Base-by-base conservation (phyloP, 2,113 vertebrate species). In the Cettia cetti region DNA sequence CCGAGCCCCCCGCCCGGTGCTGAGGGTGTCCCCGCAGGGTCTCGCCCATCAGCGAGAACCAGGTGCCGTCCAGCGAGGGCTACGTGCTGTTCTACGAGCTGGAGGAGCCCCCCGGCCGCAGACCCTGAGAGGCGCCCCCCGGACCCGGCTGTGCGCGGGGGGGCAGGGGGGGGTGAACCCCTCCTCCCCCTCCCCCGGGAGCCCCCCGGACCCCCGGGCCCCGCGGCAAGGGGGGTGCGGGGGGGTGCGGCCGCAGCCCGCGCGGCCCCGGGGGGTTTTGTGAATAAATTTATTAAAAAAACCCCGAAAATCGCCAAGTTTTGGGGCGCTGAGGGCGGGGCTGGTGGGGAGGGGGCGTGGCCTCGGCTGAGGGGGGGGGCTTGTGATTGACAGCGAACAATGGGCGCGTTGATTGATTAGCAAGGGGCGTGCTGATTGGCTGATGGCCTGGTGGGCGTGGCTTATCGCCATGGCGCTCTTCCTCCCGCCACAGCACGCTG, bases 331-430 rank as follows among this genome's bases (percentile, higher is more conserved):
- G 30, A 24, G 53, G 33, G 23, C 52, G 52, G 52, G 27, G 50
- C 15, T 28, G 27, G 50, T 10, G 27, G 27, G 27, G 26, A 53
- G 28, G 31, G 23, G 8, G 31, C n/a, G 35, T 6, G 59, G 59
- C 14, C 5, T 35, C 7, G 18, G 4, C 6, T 26, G 10, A 9
- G 21, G 30, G 20, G 44, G 26, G 35, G 23, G 4, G 5, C 0
- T 10, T 47, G 33, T 14, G 24, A 49, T 28, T 68, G 65, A 68
- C 60, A 61, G 60, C 4, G 2, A 1, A 0, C 7, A 8, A 19
- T 31, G 30, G 53, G 52, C 30, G 8, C 4, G 13, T 4, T 64
- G 19, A 15, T 64, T 31, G 61, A 16, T 8, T 0, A 31, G 10
- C 4, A 7, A 4, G 7, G 4, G 40, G 61, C 61, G 61, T 56